Evolutionary conservation across 2,888 invertebrate species (phyloP).

Genomic region (Embidobia sp.): DNA sequence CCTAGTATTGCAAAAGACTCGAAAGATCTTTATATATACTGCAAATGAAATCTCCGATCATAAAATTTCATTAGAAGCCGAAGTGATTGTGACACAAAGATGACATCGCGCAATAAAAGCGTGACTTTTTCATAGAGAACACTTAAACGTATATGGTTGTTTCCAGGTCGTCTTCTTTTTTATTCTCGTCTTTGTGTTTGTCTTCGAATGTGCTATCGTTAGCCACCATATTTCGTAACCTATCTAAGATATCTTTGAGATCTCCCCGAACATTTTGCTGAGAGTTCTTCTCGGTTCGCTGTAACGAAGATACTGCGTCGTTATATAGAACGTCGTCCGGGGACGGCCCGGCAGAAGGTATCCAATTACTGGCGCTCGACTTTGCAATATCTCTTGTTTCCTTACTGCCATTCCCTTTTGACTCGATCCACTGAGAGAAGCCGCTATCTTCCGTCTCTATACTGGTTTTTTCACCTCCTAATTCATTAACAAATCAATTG

Average conservation of each 20-base stretch:
- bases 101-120: too few species aligned
- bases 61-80: too few species aligned
- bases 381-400: constrained; percentile 61
- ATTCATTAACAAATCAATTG: constrained; percentile 7
- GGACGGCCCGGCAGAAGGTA: constrained; percentile 66
- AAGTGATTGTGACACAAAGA: too few species aligned
- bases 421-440: constrained; percentile 79
- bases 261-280: constrained; percentile 84
- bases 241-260: constrained; percentile 86
- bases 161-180: constrained; percentile 41
- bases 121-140: neutral
- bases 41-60: too few species aligned
- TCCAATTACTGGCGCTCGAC: constrained; percentile 66
- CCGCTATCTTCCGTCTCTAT: constrained; percentile 73
- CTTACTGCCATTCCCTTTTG: constrained; percentile 65
- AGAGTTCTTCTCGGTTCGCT: constrained; percentile 78
- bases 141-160: constrained; percentile 47
- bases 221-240: constrained; percentile 87
- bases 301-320: constrained; percentile 77
- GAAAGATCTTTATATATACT: too few species aligned
- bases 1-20: too few species aligned
- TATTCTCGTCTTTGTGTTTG: constrained; percentile 71
- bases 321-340: constrained; percentile 73
- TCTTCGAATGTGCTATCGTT: constrained; percentile 87
- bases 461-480: constrained; percentile 73